These are phyloP conservation scores for Archips xylosteana DNA, from an alignment of 2,888 invertebrate genomes.

Conservation along the genomic window DNA sequence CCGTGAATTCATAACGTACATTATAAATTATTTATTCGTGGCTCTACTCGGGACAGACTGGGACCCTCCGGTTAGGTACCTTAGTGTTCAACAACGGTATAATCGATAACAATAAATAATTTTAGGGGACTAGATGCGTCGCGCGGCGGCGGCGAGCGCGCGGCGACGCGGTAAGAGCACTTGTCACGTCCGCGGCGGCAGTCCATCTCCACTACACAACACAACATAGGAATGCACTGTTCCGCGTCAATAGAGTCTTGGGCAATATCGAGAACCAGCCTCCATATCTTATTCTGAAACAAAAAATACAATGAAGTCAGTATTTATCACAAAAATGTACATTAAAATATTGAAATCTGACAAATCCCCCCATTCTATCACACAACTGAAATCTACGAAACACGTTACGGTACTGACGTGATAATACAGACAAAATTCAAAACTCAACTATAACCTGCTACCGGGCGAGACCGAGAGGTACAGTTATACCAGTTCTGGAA, in stretches of 20 bases:
- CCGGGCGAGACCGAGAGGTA: no score
- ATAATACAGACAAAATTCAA: no score
- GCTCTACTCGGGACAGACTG: constrained; percentile 51
- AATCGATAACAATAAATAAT: constrained; percentile 25
- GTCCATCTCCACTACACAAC: constrained; percentile 34
- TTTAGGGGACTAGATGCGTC: constrained; percentile 35
- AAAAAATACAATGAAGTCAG: background rate
- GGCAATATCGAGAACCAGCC: constrained; percentile 41
- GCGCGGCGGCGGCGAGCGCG: constrained; percentile 7
- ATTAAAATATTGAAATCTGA: no score
- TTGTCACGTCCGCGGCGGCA: constrained; percentile 35
- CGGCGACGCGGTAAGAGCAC: constrained; percentile 29
- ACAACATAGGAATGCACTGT: constrained; percentile 42
- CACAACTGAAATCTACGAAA: no score
- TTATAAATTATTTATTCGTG: constrained; percentile 44
- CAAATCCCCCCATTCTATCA: no score
- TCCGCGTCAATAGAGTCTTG: constrained; percentile 40
- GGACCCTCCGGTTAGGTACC: constrained; percentile 32
- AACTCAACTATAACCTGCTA: no score
- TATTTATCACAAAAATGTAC: no score
- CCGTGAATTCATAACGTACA: constrained; percentile 51
- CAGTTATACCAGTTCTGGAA: no score
- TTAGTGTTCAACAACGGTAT: constrained; percentile 38
- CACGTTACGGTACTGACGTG: no score
- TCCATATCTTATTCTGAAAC: constrained; percentile 34